Base-by-base conservation (phyloP, 2,113 vertebrate genomes). In the Petromus typicus region DNA sequence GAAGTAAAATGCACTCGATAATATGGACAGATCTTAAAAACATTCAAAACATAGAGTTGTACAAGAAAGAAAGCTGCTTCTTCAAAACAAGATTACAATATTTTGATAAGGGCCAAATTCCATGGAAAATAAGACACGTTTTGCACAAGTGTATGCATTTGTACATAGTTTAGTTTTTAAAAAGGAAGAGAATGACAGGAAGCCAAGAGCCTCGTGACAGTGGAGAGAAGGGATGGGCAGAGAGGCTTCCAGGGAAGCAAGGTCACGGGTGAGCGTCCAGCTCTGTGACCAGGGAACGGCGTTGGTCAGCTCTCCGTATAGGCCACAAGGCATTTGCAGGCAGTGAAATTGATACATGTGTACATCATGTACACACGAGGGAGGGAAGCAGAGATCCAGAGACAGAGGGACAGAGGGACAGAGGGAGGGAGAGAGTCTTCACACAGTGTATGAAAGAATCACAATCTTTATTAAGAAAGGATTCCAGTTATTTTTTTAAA, bases 71-170 rank as follows among this genome's bases (percentile, higher is more conserved):
- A 94, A 87, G 34, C 10, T 6, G 34, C 37, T 73, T 27, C 71
- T 73, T 73, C 40, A 45, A 92, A 80, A 67, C 51, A 61, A 79
- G 30, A 22, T 16, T 23, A 54, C 40, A 2, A 3, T 30, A 40
- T 59, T 90, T 94, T 76, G n/a, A 71, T 18, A 40, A 85, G 86
- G 30, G 9, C 30, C 59, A 81, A 69, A 84, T 34, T 25, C 10
- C 32, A 67, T 13, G 43, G 57, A 87, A 90, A 85, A 45, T 27
- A 56, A 81, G 51, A 14, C 51, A 32, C 37, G 0, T 37, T 43
- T 22, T 32, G 16, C 17, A 20, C 1, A 0, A 27, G 11, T n/a
- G 27, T 37, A 7, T 57, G 3, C 7, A 17, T 2, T 20, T 22
- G 18, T 30, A 1, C 7, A 8, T 13, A 20, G 23, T 64, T 37